These are phyloP conservation scores for Percopsis omiscomaycus DNA, from an alignment of 2,797 vertebrate genomes.

Conservation along the genomic window DNA sequence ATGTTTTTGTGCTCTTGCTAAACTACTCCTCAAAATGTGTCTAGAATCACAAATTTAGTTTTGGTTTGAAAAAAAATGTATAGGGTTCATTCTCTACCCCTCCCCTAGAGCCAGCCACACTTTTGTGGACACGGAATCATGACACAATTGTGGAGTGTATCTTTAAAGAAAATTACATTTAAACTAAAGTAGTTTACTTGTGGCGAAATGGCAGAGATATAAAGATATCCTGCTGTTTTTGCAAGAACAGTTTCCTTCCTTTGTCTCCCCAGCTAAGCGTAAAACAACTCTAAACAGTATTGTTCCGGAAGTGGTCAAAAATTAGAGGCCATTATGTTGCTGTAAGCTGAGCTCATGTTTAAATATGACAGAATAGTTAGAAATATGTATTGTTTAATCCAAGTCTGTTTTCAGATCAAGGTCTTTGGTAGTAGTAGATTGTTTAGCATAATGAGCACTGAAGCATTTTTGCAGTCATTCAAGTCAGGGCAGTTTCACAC, in stretches of 20 bases:
- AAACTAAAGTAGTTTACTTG: neutral
- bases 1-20: neutral
- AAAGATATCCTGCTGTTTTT: neutral
- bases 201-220: neutral
- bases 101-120: too few relatives aligned
- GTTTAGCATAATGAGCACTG: conserved; percentile 22
- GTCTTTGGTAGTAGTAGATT: conserved; percentile 11
- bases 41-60: too few relatives aligned
- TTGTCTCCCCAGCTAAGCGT: neutral
- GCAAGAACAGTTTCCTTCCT: conserved; percentile 23
- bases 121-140: too few relatives aligned
- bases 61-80: too few relatives aligned
- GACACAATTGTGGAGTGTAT: neutral
- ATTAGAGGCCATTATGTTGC: conserved; percentile 20
- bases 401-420: conserved; percentile 27
- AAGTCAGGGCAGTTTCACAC: conserved; percentile 26
- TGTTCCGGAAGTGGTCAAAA: conserved; percentile 37
- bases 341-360: neutral
- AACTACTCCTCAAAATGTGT: too few relatives aligned
- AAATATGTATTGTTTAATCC: conserved; percentile 43
- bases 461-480: conserved; percentile 9
- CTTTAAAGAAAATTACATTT: neutral
- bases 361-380: conserved; percentile 27
- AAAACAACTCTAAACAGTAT: conserved; percentile 19
- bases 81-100: too few relatives aligned